Conservation (phyloP, 2,888 invertebrate species). For the Drosophila rellima region DNA sequence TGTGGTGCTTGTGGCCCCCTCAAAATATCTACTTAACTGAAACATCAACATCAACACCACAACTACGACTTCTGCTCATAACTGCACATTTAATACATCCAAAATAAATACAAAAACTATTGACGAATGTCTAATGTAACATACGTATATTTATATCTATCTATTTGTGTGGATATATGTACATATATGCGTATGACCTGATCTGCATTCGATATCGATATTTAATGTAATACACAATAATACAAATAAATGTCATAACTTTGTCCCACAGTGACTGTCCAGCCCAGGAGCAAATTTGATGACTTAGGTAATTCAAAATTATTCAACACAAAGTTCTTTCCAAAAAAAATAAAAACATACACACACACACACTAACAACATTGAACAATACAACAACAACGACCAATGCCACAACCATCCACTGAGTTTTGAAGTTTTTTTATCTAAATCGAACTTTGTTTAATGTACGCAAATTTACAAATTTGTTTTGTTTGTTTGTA, state of each 20-base stretch:
- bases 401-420: slow-evolving; percentile 41
- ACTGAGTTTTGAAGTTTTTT: slow-evolving; percentile 62
- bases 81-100: slow-evolving; percentile 10
- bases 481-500: slow-evolving; percentile 53
- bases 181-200: slow-evolving; percentile 14
- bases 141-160: slow-evolving; percentile 33
- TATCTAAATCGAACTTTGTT: slow-evolving; percentile 52
- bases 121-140: slow-evolving; percentile 18
- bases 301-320: slow-evolving; percentile 88
- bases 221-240: slow-evolving; percentile 67
- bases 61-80: slow-evolving; percentile 17
- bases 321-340: slow-evolving; percentile 35
- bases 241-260: slow-evolving; percentile 75
- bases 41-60: slow-evolving; percentile 14
- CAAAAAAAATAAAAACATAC: slow-evolving; percentile 5
- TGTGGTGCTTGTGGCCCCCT: slow-evolving; percentile 29
- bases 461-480: slow-evolving; percentile 61
- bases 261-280: slow-evolving; percentile 88
- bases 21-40: slow-evolving; percentile 11
- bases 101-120: slow-evolving; percentile 1
- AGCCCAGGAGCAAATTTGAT: slow-evolving; percentile 90
- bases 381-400: slow-evolving; percentile 33
- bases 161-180: slow-evolving; percentile 3
- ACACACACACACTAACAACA: slow-evolving; percentile 41
- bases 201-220: slow-evolving; percentile 38